These are phyloP conservation scores for Ctenoplectra terminalis DNA, from an alignment of 1,140 invertebrate species.

Conservation along the genomic window DNA sequence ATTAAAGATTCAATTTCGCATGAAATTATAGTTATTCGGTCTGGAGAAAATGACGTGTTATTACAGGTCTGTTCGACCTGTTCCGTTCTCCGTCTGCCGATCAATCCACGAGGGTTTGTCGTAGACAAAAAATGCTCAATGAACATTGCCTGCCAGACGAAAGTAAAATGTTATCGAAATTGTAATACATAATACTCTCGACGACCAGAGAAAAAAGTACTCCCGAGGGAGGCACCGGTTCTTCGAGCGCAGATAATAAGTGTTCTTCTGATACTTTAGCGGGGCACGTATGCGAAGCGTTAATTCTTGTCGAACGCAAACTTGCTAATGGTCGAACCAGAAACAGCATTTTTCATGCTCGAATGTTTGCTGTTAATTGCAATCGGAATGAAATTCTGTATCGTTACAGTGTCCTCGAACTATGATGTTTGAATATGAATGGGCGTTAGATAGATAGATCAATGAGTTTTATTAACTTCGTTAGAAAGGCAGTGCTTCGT, in stretches of 20 bases:
- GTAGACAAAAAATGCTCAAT: constrained; percentile 7
- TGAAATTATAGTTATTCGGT: constrained; percentile 56
- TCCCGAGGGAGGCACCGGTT: too few relatives aligned
- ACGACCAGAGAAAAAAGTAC: too few relatives aligned
- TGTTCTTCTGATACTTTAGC: not conserved
- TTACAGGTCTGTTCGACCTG: constrained; percentile 41
- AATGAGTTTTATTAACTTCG: not conserved
- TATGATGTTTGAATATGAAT: not conserved
- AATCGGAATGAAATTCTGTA: not conserved
- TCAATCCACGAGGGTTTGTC: not conserved
- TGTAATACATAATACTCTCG: not conserved
- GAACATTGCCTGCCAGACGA: not conserved
- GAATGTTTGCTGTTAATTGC: not conserved
- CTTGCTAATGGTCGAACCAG: not conserved
- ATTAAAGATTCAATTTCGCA: constrained; percentile 57
- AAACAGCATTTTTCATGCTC: not conserved
- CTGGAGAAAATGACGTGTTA: constrained; percentile 53
- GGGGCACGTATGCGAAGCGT: not conserved
- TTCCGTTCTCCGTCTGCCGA: not conserved
- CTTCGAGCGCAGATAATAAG: not conserved
- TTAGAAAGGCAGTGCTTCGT: not conserved
- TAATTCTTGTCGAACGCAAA: not conserved
- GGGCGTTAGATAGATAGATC: not conserved
- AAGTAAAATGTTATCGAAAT: not conserved
- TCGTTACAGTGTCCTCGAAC: not conserved